Conservation (phyloP, 2,113 vertebrate genomes). For the Epinephelus lanceolatus region DNA sequence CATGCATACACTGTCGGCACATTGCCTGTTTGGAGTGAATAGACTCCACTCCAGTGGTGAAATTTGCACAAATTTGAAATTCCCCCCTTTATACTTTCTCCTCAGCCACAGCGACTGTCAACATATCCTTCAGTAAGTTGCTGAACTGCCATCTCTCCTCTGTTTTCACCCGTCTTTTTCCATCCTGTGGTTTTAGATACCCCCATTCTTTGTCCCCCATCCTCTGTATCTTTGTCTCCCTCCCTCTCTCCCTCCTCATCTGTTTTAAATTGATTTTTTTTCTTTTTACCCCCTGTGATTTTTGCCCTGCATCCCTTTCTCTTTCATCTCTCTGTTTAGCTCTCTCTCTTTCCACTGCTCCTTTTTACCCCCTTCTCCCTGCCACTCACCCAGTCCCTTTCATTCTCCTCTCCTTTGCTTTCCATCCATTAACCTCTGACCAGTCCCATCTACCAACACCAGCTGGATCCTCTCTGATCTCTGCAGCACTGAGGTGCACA, state of each 20-base stretch:
- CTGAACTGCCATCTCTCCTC: not conserved
- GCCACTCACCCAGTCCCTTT: slow-evolving; percentile 11
- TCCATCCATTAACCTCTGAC: slow-evolving; percentile 64
- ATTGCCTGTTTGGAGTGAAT: not conserved
- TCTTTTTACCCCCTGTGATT: not conserved
- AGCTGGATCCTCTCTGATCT: slow-evolving; percentile 58
- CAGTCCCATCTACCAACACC: slow-evolving; percentile 31
- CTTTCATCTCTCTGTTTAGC: slow-evolving; percentile 29
- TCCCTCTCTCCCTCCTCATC: not conserved
- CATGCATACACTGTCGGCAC: not conserved
- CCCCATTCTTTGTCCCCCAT: not conserved
- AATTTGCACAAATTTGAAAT: not conserved
- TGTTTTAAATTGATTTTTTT: not conserved
- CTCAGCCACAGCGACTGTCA: not conserved
- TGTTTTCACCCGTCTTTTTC: not conserved
- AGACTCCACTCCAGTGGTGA: not conserved
- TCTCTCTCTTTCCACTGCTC: not conserved
- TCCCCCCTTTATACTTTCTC: not conserved
- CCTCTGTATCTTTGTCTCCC: not conserved
- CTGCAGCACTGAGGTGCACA: not conserved
- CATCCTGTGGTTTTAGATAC: not conserved
- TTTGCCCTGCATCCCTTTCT: not conserved
- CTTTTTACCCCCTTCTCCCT: not conserved
- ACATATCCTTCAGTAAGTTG: not conserved
- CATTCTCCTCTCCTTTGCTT: slow-evolving; percentile 15